Evolutionary conservation across 2,113 vertebrate genomes (phyloP), one percentile per base, ranked within the genome.

Genomic region (Catharus fuscescens): DNA sequence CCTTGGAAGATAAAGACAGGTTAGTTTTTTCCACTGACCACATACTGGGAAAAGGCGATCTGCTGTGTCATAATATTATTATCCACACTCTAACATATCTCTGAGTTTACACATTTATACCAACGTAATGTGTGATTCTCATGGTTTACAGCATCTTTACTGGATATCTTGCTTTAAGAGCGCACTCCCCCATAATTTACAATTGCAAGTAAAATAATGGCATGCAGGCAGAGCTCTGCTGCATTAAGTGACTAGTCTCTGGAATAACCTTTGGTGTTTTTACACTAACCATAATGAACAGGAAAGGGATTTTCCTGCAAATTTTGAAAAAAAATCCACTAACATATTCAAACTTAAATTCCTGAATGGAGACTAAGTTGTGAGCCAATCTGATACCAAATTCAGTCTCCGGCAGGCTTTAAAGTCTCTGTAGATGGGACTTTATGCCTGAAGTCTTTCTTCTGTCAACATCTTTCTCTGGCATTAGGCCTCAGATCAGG

Each of bases 1-100:
- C 14, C 1, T 66, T 74, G 1, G 4, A 89, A 81, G 29, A 54
- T 21, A 61, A 72, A 73, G 19, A 57, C 18, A 79, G 12, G 4
- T 3, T 76, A 3, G 12, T 80, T 79, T 72, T 82, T 76, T 12
- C 10, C 14, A 38, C 4, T 61, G 42, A 52, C 9, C 8, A 28
- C 0, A 0, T 52, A 47, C 36, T 29, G 29, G 1, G 20, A 80
- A 36, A 64, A 79, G 5, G 11, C 47, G 26, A 48, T 52, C 62
- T 91, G 9, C 26, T 80, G 12, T 80, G 26, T 42, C 26, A 38
- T 64, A 65, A 47, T 23, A 24, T 2, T 6, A 31, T 45, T 71
- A 78, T 36, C 28, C 19, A 74, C 14, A 29, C 5, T 50, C 6
- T n/a, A 36, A 56, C 25, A 40, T 8, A 40, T 36, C 26, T 78